Evolutionary conservation across 2,797 vertebrate species (phyloP).

Genomic region (Rhinatrema bivittatum): DNA sequence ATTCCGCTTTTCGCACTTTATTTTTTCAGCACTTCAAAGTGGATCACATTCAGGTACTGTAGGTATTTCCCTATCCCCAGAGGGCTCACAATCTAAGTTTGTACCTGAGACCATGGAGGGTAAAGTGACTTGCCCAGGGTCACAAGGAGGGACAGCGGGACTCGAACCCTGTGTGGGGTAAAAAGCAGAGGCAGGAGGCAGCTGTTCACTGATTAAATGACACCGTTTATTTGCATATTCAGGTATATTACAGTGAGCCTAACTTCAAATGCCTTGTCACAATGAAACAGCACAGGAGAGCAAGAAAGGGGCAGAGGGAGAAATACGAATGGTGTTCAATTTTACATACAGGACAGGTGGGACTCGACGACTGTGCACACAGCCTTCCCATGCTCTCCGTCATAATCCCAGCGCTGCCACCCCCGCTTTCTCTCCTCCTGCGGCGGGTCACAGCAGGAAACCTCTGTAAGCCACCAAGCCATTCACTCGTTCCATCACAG

Average conservation of each 20-base stretch:
- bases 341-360: constrained; percentile 3
- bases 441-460: neutral
- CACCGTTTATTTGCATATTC: constrained; percentile 15
- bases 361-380: neutral
- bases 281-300: constrained; percentile 32
- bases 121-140: too few relatives aligned
- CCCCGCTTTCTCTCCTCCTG: neutral
- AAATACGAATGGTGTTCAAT: constrained; percentile 50
- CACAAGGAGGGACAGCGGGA: too few relatives aligned
- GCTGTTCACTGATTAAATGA: constrained; percentile 4
- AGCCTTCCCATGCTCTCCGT: neutral
- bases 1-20: too few relatives aligned
- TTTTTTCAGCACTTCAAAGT: too few relatives aligned
- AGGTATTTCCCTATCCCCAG: too few relatives aligned
- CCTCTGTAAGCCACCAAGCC: neutral
- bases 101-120: too few relatives aligned
- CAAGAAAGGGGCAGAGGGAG: too few relatives aligned
- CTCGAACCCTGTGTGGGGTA: too few relatives aligned
- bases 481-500: too few relatives aligned
- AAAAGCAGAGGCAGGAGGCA: neutral
- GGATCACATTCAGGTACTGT: too few relatives aligned
- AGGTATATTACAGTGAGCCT: constrained; percentile 11
- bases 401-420: neutral
- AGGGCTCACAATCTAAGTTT: too few relatives aligned
- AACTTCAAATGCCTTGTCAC: constrained; percentile 29